Evolutionary conservation across 2,888 invertebrate species (phyloP).

Genomic region (Hemicrepidius hirtus): DNA sequence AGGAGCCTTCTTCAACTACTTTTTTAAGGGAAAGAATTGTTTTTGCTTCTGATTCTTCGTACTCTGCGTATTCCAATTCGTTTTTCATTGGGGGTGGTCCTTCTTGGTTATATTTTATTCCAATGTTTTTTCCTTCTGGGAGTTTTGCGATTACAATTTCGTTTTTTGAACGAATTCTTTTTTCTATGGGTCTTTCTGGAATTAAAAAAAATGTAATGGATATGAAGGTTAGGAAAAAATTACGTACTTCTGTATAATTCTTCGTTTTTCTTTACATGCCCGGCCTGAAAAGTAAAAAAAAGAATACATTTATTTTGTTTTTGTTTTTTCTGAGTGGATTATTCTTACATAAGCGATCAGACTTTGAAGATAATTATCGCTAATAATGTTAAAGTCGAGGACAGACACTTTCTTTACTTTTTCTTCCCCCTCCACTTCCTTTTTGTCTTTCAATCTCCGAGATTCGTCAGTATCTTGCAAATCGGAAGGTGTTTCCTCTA

Average conservation of each 20-base stretch:
- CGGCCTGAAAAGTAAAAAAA: slow-evolving; percentile 61
- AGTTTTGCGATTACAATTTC: slow-evolving; percentile 79
- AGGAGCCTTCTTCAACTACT: slow-evolving; percentile 64
- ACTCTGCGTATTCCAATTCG: slow-evolving; percentile 77
- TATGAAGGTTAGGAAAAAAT: no score
- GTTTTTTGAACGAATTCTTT: slow-evolving; percentile 61
- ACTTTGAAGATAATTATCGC: slow-evolving; percentile 53
- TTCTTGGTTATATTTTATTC: slow-evolving; percentile 79
- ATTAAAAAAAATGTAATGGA: no score
- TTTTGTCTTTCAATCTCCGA: no score
- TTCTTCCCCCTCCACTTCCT: no score
- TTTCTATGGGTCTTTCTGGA: slow-evolving; percentile 61
- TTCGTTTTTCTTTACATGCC: slow-evolving; percentile 61
- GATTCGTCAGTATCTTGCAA: no score
- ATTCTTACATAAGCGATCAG: slow-evolving; percentile 57
- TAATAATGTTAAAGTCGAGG: slow-evolving; percentile 54
- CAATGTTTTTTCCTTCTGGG: slow-evolving; percentile 78
- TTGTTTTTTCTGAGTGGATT: no score
- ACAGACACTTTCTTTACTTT: background rate
- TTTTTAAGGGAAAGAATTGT: slow-evolving; percentile 79
- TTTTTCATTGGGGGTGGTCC: slow-evolving; percentile 77
- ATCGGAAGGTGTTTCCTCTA: no score
- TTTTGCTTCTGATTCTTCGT: slow-evolving; percentile 79
- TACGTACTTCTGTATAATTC: slow-evolving; percentile 64
- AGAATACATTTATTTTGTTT: no score